Evolutionary conservation across 2,888 invertebrate species (phyloP).

Genomic region (Caenorhabditis japonica): DNA sequence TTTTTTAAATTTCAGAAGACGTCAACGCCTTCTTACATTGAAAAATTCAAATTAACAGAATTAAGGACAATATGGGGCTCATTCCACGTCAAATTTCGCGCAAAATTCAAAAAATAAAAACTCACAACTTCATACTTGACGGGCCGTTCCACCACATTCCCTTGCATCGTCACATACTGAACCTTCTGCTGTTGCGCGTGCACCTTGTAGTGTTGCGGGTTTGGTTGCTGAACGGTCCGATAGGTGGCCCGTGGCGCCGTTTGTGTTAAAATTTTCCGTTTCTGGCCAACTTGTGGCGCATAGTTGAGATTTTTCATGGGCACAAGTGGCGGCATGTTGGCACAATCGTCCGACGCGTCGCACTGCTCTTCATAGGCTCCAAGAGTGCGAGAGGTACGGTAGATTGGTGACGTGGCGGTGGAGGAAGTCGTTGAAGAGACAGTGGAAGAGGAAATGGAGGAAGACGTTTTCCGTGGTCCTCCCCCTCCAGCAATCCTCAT

Average conservation of each 20-base stretch:
- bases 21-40: too few species aligned
- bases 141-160: conserved; percentile 36
- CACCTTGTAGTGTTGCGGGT: conserved; percentile 22
- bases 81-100: too few species aligned
- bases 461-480: neutral
- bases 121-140: conserved; percentile 54
- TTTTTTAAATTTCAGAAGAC: too few species aligned
- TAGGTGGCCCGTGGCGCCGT: conserved; percentile 17
- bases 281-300: conserved; percentile 14
- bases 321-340: conserved; percentile 50
- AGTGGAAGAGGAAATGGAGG: conserved; percentile 18
- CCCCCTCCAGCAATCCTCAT: conserved; percentile 30
- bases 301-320: conserved; percentile 31
- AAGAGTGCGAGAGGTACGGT: conserved; percentile 45
- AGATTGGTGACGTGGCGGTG: conserved; percentile 25
- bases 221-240: conserved; percentile 3
- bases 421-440: conserved; percentile 27
- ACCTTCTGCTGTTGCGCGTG: conserved; percentile 32
- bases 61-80: too few species aligned
- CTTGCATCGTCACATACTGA: conserved; percentile 35
- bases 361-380: conserved; percentile 47
- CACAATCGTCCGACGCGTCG: conserved; percentile 40
- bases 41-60: too few species aligned
- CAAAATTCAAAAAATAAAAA: conserved; percentile 7
- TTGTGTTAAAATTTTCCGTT: conserved; percentile 32